A percentile compares a stretch with the other conserved stretches of the same genome.
These are phyloP conservation scores for Synanthedon formicaeformis DNA, from an alignment of 2,888 invertebrate species.

Conservation along the genomic window DNA sequence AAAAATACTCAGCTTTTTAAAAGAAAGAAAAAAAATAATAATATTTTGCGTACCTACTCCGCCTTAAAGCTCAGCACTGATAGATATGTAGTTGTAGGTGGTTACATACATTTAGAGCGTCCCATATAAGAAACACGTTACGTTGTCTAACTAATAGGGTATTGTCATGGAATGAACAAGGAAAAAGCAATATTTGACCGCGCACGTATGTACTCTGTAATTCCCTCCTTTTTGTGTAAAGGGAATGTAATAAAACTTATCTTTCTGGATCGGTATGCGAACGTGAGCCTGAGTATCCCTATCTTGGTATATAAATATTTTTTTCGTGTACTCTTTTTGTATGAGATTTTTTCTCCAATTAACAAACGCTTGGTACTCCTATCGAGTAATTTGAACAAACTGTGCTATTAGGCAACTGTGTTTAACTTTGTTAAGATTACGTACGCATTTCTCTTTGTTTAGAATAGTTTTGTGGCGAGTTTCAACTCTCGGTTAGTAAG, in stretches of 20 bases:
- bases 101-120: constrained; percentile 3
- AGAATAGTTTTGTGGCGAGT: not conserved
- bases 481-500: not conserved
- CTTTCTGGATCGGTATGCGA: constrained; percentile 33
- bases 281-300: constrained; percentile 13
- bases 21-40: no score
- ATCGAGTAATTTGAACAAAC: not conserved
- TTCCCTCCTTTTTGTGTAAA: constrained; percentile 29
- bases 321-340: not conserved
- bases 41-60: no score
- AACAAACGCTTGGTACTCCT: not conserved
- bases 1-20: no score
- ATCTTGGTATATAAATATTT: not conserved
- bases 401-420: not conserved
- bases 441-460: not conserved
- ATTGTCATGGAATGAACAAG: constrained; percentile 39
- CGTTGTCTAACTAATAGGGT: constrained; percentile 44
- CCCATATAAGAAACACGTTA: constrained; percentile 12
- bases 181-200: constrained; percentile 38
- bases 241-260: constrained; percentile 55
- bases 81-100: no score
- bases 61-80: no score
- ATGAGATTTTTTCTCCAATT: not conserved
- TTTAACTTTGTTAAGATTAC: not conserved
- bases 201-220: constrained; percentile 29